Percentiles rank a stretch among this genome's conserved stretches.
Conservation (phyloP, 2,113 vertebrate species). For the Upupa epops region DNA sequence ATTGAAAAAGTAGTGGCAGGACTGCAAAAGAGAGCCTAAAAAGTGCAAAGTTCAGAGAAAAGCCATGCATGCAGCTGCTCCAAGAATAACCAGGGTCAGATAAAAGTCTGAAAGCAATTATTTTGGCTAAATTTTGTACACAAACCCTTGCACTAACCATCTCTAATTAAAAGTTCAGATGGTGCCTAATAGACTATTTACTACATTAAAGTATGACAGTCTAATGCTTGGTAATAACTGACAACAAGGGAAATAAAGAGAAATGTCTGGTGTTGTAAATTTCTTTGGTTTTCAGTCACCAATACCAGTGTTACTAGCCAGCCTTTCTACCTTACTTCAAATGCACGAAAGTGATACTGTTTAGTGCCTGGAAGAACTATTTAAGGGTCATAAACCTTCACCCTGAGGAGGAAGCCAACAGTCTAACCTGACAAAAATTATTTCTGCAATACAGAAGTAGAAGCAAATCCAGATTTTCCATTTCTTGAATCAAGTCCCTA, state of each 20-base stretch:
- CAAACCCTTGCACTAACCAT: slow-evolving; percentile 56
- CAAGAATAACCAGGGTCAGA: slow-evolving; percentile 38
- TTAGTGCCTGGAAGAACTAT: slow-evolving; percentile 28
- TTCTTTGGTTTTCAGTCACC: neutral
- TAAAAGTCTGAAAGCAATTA: slow-evolving; percentile 58
- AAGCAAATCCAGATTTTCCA: slow-evolving; percentile 17
- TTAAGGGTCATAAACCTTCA: slow-evolving; percentile 34
- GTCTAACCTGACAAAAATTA: slow-evolving; percentile 6
- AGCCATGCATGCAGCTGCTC: neutral
- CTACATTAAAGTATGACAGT: slow-evolving; percentile 26
- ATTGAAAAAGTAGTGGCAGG: neutral
- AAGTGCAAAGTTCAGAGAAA: slow-evolving; percentile 39
- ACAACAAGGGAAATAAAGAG: slow-evolving; percentile 15
- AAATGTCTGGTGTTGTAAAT: slow-evolving; percentile 1
- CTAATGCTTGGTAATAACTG: slow-evolving; percentile 38
- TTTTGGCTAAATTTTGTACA: slow-evolving; percentile 44
- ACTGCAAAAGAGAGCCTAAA: neutral
- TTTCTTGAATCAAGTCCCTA: neutral
- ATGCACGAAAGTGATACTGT: neutral
- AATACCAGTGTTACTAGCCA: neutral
- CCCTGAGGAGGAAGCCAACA: slow-evolving; percentile 15
- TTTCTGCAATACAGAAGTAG: neutral
- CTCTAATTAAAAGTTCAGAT: slow-evolving; percentile 60
- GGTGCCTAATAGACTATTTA: slow-evolving; percentile 58
- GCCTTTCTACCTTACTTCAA: neutral